Evolutionary conservation across 2,888 invertebrate genomes (phyloP).

Genomic region (Marasmarcha lunaedactyla): DNA sequence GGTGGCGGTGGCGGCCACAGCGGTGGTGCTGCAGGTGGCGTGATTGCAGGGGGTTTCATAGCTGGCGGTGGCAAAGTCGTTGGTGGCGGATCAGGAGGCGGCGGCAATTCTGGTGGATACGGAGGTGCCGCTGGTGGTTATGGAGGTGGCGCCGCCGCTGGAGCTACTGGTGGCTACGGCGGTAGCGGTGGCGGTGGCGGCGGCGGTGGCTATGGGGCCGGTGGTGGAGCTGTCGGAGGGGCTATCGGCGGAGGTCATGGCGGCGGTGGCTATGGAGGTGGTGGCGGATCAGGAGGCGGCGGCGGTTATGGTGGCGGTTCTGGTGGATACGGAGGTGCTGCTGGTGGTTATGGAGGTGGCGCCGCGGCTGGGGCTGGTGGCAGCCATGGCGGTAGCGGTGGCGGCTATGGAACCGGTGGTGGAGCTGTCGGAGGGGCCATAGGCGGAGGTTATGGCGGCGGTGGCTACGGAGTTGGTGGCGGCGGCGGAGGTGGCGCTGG

Average conservation of each 20-base stretch:
- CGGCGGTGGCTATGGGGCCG: slow-evolving; percentile 16
- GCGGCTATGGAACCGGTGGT: slow-evolving; percentile 14
- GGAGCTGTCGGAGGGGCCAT: slow-evolving; percentile 13
- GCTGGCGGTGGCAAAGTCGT: slow-evolving; percentile 13
- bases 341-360: slow-evolving; percentile 7
- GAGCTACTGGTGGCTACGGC: slow-evolving; percentile 24
- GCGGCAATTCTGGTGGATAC: slow-evolving; percentile 26
- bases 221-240: slow-evolving; percentile 13
- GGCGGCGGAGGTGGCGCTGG: slow-evolving; percentile 16
- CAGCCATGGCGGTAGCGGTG: slow-evolving; percentile 18
- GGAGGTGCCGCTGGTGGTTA: slow-evolving; percentile 13
- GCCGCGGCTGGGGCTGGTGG: slow-evolving; percentile 18
- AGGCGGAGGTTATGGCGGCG: slow-evolving; percentile 9
- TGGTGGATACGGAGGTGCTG: slow-evolving; percentile 19
- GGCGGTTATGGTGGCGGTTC: slow-evolving; percentile 17
- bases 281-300: slow-evolving; percentile 14
- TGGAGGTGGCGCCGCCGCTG: slow-evolving; percentile 12
- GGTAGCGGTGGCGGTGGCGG: slow-evolving; percentile 9
- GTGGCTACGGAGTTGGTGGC: slow-evolving; percentile 12
- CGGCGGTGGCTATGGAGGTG: slow-evolving; percentile 10
- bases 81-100: slow-evolving; percentile 14
- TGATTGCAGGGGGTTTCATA: slow-evolving; percentile 39
- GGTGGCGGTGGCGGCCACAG: slow-evolving; percentile 16
- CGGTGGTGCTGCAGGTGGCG: slow-evolving; percentile 13
- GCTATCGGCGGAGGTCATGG: slow-evolving; percentile 14